Percentiles rank a stretch among this genome's conserved stretches.
These are phyloP conservation scores for Phocoena phocoena DNA, from an alignment of 2,113 vertebrate genomes.

Conservation along the genomic window DNA sequence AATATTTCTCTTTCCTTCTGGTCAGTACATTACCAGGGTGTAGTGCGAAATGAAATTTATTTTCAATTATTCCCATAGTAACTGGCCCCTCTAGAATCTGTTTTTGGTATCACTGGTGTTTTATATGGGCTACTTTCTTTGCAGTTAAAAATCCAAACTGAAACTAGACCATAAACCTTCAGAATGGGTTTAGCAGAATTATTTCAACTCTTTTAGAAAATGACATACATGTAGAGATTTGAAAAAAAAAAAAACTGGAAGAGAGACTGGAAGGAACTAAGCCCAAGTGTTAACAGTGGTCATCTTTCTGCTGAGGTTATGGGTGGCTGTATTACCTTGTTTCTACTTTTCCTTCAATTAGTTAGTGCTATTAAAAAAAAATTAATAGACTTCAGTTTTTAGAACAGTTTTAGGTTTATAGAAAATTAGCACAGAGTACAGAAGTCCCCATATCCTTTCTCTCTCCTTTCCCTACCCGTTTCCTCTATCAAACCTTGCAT, in stretches of 20 bases:
- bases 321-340: neutral
- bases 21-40: conserved; percentile 62
- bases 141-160: conserved; percentile 39
- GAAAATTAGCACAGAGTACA: neutral
- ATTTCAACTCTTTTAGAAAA: neutral
- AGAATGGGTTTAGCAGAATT: conserved; percentile 58
- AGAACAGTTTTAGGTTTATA: neutral
- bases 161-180: conserved; percentile 46
- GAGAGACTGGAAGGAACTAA: conserved; percentile 8
- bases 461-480: accelerated
- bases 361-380: neutral
- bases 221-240: neutral
- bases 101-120: conserved; percentile 61
- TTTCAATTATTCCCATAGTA: conserved; percentile 71
- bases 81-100: conserved; percentile 60
- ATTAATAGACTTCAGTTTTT: neutral
- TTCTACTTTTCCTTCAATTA: neutral
- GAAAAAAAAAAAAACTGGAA: conserved; percentile 8
- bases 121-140: conserved; percentile 33
- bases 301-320: neutral
- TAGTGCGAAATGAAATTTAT: conserved; percentile 61
- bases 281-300: neutral
- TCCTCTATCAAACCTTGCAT: neutral
- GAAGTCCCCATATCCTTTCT: neutral
- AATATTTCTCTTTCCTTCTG: conserved; percentile 67